These are phyloP conservation scores for Hecatera dysodea DNA, from an alignment of 2,888 invertebrate species.

Conservation along the genomic window DNA sequence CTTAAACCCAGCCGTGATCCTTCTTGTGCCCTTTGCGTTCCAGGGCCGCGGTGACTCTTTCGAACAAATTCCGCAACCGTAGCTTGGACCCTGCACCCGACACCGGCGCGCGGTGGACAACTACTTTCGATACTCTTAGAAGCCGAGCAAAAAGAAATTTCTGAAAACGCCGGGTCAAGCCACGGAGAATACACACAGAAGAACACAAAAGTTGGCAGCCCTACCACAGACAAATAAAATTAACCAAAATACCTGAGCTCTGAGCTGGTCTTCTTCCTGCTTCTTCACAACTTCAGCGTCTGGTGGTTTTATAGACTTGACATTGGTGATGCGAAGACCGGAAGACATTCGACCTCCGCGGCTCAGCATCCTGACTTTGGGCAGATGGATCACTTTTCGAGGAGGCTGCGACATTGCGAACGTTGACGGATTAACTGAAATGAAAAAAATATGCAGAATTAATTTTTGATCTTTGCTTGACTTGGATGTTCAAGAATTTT, in stretches of 20 bases:
- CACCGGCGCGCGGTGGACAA: no score
- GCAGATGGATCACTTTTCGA: conserved; percentile 80
- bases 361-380: conserved; percentile 83
- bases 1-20: no score
- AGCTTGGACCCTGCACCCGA: no score
- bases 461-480: conserved; percentile 1
- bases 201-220: neutral
- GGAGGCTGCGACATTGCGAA: conserved; percentile 76
- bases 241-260: conserved; percentile 80
- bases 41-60: no score
- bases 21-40: no score
- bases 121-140: no score
- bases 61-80: no score
- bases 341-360: conserved; percentile 73
- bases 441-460: conserved; percentile 31
- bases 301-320: conserved; percentile 83
- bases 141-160: no score
- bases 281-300: conserved; percentile 79
- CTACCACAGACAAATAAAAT: neutral
- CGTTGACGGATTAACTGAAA: conserved; percentile 76
- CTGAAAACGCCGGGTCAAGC: no score
- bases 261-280: conserved; percentile 81
- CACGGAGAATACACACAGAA: no score
- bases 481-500: neutral
- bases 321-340: conserved; percentile 83